Evolutionary conservation across 2,888 invertebrate species (phyloP), one percentile per base, ranked within the genome.

Genomic region (Julus scanicus): DNA sequence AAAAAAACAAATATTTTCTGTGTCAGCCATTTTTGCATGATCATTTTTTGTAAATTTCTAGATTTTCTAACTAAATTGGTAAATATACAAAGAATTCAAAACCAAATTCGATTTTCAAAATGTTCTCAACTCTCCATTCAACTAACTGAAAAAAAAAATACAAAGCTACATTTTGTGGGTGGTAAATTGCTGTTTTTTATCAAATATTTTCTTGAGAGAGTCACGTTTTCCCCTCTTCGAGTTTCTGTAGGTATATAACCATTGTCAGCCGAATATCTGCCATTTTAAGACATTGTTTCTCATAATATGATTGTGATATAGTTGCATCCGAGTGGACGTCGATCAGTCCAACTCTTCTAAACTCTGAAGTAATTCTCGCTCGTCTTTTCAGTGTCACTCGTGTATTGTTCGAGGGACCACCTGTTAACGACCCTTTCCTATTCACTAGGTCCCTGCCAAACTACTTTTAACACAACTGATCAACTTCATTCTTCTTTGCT

Each of bases 251-350:
- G 17, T 53, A 53, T 53, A 53, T 53, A 53, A 11, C 53, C 13
- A 15, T 53, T 17, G 53, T 53, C 53, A 53, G 53, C 53, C 17
- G 53, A 53, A 53, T 53, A 53, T 53, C 53, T 53, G 53, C 53
- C 53, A 53, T 53, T 53, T 53, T 53, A 53, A 53, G 53, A 53
- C 53, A 53, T 53, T 53, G 53, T 53, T 53, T 53, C 53, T 53
- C 53, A 53, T 53, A 53, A 53, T 53, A 11, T 53, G 53, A 53
- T 53, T 53, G 53, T 53, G 53, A 53, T 53, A 53, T 53, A 53
- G 53, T 53, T 53, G 53, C 53, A 17, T 53, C 53, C 15, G 53
- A 15, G 4, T 53, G 53, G 53, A 5, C 15, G 53, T 15, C 17
- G 53, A 53, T 53, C 15, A 17, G 53, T 4, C 53, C 53, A 53